Base-by-base conservation (phyloP, 2,797 vertebrate species). In the Phrynocephalus guinanensis region DNA sequence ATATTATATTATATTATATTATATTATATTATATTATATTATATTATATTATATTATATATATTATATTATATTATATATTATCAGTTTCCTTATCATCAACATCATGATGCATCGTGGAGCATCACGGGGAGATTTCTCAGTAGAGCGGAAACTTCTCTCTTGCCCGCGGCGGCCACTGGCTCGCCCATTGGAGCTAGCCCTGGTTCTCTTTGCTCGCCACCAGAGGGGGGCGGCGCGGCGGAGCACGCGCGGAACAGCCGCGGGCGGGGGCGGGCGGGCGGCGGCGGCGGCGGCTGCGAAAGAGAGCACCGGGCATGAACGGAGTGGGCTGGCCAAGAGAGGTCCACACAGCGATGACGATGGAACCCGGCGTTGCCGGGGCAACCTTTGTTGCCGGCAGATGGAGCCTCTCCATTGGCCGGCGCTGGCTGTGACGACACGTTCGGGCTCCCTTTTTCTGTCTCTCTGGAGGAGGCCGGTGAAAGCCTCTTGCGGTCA, bases 301-400 rank as follows among this genome's bases (percentile, higher is more conserved):
- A 5, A 9, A 9, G 6, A 33, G 10, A 28, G 33, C 13, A 24
- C n/a, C 66, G 13, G 13, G 26, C 60, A n/a, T 60, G 81, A 79
- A 84, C 22, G 56, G 70, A 22, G 28, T 38, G 87, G 87, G 82
- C 76, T 1, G 56, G 56, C 68, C 77, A 6, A 6, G 1, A 33
- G 86, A 72, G 86, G 30, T 56, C 44, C 78, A 26, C 48, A 6
- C 48, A 6, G 83, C 63, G n/a, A n/a, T 80, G 83, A 85, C 72
- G 83, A 52, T n/a, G 1, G 4, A 73, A 20, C 70, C 83, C 24
- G 48, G 71, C 44, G 78, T 85, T 52, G n/a, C 83, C 76, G 24
- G 48, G 83, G 87, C 87, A 85, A 88, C 87, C 83, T 88, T 88
- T 88, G 87, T 85, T 75, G 83, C 87, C 83, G 60, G 87, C 71